Percentiles rank a stretch among this genome's conserved stretches.
Conservation (phyloP, 2,797 vertebrate species). For the Valencia hispanica region DNA sequence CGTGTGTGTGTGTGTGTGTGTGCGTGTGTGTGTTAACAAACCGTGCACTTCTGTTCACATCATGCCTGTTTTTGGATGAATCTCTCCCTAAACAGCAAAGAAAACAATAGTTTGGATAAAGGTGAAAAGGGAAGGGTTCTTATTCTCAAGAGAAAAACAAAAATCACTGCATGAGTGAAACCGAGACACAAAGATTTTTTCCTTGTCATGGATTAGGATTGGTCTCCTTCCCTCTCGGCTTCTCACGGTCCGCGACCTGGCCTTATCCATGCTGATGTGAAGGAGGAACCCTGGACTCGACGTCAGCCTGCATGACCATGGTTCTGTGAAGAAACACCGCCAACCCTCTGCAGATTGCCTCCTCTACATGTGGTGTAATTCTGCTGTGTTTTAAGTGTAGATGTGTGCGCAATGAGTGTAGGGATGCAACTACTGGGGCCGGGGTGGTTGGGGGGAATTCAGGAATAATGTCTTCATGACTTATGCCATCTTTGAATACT, state of each 20-base stretch:
- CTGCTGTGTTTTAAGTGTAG: conserved; percentile 21
- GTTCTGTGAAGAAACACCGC: conserved; percentile 61
- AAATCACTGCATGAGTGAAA: conserved; percentile 28
- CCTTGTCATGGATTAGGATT: conserved; percentile 30
- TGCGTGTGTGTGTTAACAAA: conserved; percentile 32
- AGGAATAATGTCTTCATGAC: conserved; percentile 46
- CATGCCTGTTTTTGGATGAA: conserved; percentile 47
- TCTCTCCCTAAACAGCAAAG: conserved; percentile 42
- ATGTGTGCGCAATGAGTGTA: conserved; percentile 28
- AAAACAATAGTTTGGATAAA: conserved; percentile 16
- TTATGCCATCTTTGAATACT: conserved; percentile 49
- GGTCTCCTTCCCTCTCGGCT: conserved; percentile 30
- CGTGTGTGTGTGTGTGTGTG: conserved; percentile 34
- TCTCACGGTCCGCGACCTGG: conserved; percentile 46
- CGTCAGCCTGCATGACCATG: conserved; percentile 66
- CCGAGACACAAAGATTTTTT: conserved; percentile 35
- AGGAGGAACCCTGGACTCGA: conserved; percentile 50
- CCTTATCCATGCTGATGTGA: conserved; percentile 47
- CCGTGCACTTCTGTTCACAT: conserved; percentile 62
- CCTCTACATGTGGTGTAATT: conserved; percentile 51
- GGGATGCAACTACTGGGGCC: conserved; percentile 53
- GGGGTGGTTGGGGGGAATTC: too few species aligned
- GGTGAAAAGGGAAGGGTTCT: conserved; percentile 36
- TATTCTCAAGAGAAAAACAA: conserved; percentile 28
- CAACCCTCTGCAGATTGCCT: conserved; percentile 54